These are phyloP conservation scores for Cherax destructor DNA, from an alignment of 1,140 invertebrate species.

Conservation along the genomic window DNA sequence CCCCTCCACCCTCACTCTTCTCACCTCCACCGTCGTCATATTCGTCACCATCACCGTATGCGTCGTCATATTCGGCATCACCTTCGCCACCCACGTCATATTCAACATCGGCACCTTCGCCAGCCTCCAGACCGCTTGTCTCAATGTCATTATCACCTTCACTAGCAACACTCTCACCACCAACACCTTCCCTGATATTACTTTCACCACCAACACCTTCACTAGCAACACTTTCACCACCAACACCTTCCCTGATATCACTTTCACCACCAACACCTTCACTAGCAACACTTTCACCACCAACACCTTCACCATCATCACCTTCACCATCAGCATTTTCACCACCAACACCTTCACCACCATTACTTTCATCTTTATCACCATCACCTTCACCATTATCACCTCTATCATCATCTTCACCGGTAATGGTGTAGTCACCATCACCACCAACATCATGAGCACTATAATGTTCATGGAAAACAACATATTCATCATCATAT, in stretches of 20 bases:
- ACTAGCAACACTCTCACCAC: not conserved
- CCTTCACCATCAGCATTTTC: not conserved
- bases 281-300: not conserved
- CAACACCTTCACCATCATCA: not conserved
- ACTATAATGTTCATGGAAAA: no score
- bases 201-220: no score
- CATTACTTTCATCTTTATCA: not conserved
- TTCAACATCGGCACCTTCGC: not conserved
- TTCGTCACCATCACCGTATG: not conserved
- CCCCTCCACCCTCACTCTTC: no score
- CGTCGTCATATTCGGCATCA: not conserved
- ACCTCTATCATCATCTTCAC: not conserved
- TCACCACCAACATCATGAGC: not conserved
- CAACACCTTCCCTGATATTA: not conserved
- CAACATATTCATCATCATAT: not conserved
- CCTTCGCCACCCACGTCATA: not conserved
- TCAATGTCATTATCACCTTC: not conserved
- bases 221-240: no score
- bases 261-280: not conserved
- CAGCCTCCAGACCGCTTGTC: not conserved
- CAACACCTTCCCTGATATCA: not conserved
- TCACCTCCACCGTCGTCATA: not conserved
- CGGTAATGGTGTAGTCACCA: not conserved
- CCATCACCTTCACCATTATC: not conserved
- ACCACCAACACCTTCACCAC: not conserved